phyloP scores from a whole-genome alignment of 2,113 vertebrate species.

The Hippolais icterina region DNA sequence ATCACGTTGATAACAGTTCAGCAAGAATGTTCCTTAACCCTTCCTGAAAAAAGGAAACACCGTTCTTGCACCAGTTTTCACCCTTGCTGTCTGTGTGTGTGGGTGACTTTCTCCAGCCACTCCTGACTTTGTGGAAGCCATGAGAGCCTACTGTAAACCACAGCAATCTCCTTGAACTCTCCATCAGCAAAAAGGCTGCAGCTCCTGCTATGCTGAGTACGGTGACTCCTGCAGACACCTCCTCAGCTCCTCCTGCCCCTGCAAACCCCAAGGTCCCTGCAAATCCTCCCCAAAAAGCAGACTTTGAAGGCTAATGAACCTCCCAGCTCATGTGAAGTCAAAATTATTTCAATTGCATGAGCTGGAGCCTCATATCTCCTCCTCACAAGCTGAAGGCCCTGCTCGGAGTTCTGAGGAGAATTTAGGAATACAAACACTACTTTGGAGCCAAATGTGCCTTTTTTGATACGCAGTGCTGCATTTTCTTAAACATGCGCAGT shows the following conservation, averaged over 20 bases:
- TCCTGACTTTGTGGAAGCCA: neutral
- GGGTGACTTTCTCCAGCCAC: neutral
- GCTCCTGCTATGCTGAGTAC: accelerated
- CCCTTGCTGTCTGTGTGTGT: neutral
- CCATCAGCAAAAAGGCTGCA: accelerated
- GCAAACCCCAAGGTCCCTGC: neutral
- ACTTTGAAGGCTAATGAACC: neutral
- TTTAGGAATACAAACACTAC: neutral
- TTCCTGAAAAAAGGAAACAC: neutral
- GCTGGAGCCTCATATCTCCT: neutral
- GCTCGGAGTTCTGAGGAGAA: neutral
- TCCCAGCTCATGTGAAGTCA: accelerated
- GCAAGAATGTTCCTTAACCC: neutral
- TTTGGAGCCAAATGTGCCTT: neutral
- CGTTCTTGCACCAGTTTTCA: neutral
- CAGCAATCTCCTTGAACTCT: accelerated
- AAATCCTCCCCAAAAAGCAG: neutral
- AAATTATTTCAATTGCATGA: neutral
- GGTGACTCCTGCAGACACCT: neutral
- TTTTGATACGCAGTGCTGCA: neutral
- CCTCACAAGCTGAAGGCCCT: neutral
- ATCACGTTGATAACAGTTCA: neutral
- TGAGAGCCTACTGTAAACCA: neutral
- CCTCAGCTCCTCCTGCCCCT: neutral
- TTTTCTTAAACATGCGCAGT: neutral